phyloP scores from a whole-genome alignment of 2,797 vertebrate genomes.

The Gymnodraco acuticeps region DNA sequence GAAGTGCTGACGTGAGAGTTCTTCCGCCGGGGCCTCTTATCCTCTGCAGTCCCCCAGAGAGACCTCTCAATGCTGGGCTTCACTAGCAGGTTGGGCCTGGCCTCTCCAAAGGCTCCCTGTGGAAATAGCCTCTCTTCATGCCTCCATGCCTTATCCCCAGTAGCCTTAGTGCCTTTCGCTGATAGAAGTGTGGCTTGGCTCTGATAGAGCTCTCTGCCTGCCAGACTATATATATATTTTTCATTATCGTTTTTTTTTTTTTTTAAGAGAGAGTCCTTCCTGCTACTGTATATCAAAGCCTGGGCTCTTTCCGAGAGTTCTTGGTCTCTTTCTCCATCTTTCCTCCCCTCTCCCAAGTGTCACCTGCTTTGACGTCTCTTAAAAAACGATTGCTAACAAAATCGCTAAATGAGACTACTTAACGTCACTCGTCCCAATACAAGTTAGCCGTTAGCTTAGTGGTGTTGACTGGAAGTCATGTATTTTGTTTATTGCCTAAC shows the following conservation, averaged over 20 bases:
- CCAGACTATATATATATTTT: conserved; percentile 36
- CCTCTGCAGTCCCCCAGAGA: conserved; percentile 78
- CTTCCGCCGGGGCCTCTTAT: conserved; percentile 79
- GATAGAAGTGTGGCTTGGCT: conserved; percentile 75
- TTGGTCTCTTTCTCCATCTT: conserved; percentile 9
- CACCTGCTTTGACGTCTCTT: conserved; percentile 14
- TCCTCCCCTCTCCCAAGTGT: conserved; percentile 7
- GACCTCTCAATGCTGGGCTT: conserved; percentile 77
- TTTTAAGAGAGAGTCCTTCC: conserved; percentile 19
- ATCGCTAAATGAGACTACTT: no score
- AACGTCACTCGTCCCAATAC: no score
- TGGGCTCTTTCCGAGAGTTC: conserved; percentile 13
- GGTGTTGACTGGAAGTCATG: no score
- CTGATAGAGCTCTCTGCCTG: conserved; percentile 69
- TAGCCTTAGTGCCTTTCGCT: conserved; percentile 69
- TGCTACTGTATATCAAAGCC: conserved; percentile 45
- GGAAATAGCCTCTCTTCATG: conserved; percentile 80
- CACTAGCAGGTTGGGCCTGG: conserved; percentile 70
- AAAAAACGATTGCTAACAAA: no score
- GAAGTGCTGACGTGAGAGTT: conserved; percentile 84
- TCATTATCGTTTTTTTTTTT: conserved; percentile 29
- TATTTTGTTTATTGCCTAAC: no score
- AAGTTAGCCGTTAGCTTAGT: no score
- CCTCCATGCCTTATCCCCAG: conserved; percentile 74
- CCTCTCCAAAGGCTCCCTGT: conserved; percentile 73